Percentiles rank a stretch among this genome's conserved stretches.
Evolutionary conservation across 2,113 vertebrate genomes (phyloP).

Genomic region (Protobothrops flavoviridis): DNA sequence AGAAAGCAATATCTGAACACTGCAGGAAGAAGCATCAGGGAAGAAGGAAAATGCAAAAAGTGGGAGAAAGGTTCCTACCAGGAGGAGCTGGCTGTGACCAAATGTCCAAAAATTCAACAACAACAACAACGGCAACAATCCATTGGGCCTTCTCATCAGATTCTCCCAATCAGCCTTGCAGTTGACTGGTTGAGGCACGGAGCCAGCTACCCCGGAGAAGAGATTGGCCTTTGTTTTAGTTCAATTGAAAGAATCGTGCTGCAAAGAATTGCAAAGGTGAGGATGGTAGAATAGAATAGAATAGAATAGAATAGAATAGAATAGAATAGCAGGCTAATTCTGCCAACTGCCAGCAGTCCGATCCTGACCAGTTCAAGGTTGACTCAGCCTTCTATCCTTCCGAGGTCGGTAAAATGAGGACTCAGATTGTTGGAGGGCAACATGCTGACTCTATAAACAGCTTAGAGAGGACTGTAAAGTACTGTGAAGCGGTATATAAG

Average conservation of each 20-base stretch:
- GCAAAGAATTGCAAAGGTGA: too few species aligned
- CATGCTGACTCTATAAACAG: too few species aligned
- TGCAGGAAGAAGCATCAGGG: neutral
- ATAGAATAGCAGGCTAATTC: too few species aligned
- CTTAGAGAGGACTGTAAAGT: too few species aligned
- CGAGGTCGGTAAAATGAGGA: too few species aligned
- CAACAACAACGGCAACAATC: accelerated
- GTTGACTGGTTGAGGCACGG: neutral
- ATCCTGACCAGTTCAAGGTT: too few species aligned
- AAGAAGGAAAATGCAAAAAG: neutral
- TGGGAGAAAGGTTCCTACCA: neutral
- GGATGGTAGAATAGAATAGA: too few species aligned
- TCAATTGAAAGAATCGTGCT: neutral
- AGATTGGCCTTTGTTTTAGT: neutral
- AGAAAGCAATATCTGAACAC: constrained; percentile 29
- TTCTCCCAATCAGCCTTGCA: neutral
- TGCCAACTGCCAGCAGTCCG: too few species aligned
- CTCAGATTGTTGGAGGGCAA: too few species aligned
- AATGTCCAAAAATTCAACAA: neutral
- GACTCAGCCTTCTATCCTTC: too few species aligned
- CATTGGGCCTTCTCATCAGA: neutral
- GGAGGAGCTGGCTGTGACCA: neutral
- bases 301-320: too few species aligned
- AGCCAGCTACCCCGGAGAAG: neutral
- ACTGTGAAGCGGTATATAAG: too few species aligned